These are phyloP conservation scores for Macrophya annulata DNA, from an alignment of 2,888 invertebrate genomes.

Conservation along the genomic window DNA sequence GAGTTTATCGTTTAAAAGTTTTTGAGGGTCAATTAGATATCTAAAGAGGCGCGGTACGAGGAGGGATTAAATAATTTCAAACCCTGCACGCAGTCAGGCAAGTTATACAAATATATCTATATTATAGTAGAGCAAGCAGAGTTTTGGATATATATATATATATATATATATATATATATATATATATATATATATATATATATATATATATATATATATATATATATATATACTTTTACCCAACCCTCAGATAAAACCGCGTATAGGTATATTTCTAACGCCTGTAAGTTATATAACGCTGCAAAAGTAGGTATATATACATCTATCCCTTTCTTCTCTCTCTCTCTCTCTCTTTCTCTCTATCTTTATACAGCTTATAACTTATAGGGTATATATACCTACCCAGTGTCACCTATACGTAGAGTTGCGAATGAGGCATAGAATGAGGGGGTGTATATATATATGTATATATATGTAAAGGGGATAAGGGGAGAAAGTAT, in stretches of 20 bases:
- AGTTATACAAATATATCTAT: neutral
- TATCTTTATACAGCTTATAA: no score
- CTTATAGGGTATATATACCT: no score
- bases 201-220: neutral
- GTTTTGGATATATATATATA: no score
- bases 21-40: conserved; percentile 41
- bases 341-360: no score
- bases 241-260: neutral
- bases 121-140: no score
- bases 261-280: neutral
- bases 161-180: neutral
- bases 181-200: neutral
- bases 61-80: conserved; percentile 30
- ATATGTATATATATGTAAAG: no score
- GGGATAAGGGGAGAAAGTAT: neutral
- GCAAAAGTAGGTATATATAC: neutral
- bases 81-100: neutral
- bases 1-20: conserved; percentile 19
- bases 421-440: no score
- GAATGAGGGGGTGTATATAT: no score
- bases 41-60: neutral
- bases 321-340: no score
- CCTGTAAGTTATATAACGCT: neutral
- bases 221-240: no score
- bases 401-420: no score